Percentiles rank a stretch among this genome's conserved stretches.
Evolutionary conservation across 2,797 vertebrate genomes (phyloP).

Genomic region (Yasuhikotakia modesta): DNA sequence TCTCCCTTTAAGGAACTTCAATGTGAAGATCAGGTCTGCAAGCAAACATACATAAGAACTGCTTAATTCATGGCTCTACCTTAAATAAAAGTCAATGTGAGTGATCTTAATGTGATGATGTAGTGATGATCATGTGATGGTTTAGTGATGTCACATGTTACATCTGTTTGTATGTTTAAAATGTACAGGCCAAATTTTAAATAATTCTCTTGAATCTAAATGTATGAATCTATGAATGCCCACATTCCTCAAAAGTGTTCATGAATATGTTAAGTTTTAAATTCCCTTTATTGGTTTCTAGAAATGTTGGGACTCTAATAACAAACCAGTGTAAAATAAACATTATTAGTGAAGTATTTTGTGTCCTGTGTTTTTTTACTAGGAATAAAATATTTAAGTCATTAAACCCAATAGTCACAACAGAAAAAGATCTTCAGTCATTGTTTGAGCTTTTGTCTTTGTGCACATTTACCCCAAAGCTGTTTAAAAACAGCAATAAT

Average conservation of each 20-base stretch:
- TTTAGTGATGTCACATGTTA: too few species aligned
- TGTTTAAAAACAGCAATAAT: too few species aligned
- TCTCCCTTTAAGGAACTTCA: constrained; percentile 68
- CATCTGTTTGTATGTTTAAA: too few species aligned
- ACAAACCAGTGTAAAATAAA: background rate
- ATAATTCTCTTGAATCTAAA: background rate
- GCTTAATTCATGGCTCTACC: constrained; percentile 49
- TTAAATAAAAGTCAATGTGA: background rate
- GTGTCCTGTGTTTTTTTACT: too few species aligned
- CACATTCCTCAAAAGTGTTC: background rate
- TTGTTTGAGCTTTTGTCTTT: too few species aligned
- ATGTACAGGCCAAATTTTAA: too few species aligned
- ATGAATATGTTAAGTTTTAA: background rate
- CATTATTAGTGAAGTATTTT: background rate
- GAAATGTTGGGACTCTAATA: background rate
- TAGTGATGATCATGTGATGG: background rate
- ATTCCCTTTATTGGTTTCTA: background rate
- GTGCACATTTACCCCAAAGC: too few species aligned
- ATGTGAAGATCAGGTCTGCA: constrained; percentile 74
- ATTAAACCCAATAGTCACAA: too few species aligned
- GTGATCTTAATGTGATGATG: background rate
- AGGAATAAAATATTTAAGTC: too few species aligned
- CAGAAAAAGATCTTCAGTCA: too few species aligned
- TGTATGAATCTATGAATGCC: background rate
- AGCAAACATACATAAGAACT: constrained; percentile 73